Percentiles rank a stretch among this genome's conserved stretches.
Conservation (phyloP, 2,797 vertebrate species). For the Enteromius mattozi region DNA sequence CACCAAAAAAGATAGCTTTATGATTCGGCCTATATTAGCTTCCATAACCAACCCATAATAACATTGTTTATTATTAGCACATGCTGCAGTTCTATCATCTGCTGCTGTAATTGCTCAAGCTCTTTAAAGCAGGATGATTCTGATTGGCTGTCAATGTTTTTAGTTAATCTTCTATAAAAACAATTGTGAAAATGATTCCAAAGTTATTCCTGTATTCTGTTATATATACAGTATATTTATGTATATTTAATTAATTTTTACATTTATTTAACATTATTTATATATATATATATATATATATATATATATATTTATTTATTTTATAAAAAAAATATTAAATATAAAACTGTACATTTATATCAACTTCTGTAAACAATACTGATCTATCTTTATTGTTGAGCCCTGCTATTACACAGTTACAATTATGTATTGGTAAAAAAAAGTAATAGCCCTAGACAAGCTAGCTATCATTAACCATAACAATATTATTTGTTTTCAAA, state of each 20-base stretch:
- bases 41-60: neutral
- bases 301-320: neutral
- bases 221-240: too few species aligned
- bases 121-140: neutral
- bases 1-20: neutral
- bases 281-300: too few species aligned
- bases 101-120: neutral
- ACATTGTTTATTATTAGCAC: neutral
- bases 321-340: neutral
- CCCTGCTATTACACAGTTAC: slow-evolving; percentile 7
- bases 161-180: neutral
- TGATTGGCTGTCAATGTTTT: neutral
- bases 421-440: neutral
- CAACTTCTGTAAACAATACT: neutral
- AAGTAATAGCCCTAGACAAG: neutral
- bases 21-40: neutral
- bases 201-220: neutral
- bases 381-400: neutral
- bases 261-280: too few species aligned
- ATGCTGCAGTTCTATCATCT: neutral
- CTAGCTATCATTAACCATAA: neutral
- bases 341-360: neutral
- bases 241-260: too few species aligned
- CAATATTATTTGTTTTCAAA: neutral
- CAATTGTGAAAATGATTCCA: neutral